Conservation (phyloP, 2,113 vertebrate genomes). For the Lepisosteus osseus region DNA sequence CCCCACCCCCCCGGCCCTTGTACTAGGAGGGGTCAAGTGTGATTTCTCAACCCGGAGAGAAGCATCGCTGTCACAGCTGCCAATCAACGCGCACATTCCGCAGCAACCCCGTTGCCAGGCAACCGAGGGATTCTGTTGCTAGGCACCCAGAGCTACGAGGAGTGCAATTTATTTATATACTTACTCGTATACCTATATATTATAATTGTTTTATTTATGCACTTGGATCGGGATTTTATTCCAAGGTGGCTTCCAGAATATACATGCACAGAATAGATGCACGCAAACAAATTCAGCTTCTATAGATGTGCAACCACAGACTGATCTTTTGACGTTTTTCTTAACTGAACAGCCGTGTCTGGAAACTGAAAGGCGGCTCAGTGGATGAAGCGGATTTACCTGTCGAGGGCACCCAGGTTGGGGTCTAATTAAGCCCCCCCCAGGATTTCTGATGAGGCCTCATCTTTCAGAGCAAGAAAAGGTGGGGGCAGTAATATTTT, state of each 20-base stretch:
- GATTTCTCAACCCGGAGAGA: conserved; percentile 46
- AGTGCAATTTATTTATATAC: conserved; percentile 74
- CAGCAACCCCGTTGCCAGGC: conserved; percentile 74
- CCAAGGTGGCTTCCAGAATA: too few species aligned
- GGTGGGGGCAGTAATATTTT: not conserved
- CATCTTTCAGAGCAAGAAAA: not conserved
- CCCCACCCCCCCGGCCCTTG: not conserved
- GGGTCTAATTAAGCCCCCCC: not conserved
- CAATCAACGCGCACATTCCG: conserved; percentile 70
- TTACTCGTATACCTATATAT: conserved; percentile 72
- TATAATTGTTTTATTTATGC: conserved; percentile 35
- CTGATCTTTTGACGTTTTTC: too few species aligned
- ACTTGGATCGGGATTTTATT: too few species aligned
- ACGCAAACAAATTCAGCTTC: too few species aligned
- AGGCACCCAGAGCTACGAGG: conserved; percentile 73
- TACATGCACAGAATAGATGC: too few species aligned
- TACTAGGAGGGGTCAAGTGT: conserved; percentile 63
- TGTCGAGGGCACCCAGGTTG: not conserved
- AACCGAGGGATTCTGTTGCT: conserved; percentile 71
- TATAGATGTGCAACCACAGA: not conserved
- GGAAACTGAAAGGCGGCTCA: not conserved
- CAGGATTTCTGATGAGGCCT: not conserved
- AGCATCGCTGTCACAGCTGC: conserved; percentile 70
- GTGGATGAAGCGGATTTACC: not conserved
- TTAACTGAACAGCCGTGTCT: not conserved